Base-by-base conservation (phyloP, 1,140 invertebrate species). In the Apis florea region DNA sequence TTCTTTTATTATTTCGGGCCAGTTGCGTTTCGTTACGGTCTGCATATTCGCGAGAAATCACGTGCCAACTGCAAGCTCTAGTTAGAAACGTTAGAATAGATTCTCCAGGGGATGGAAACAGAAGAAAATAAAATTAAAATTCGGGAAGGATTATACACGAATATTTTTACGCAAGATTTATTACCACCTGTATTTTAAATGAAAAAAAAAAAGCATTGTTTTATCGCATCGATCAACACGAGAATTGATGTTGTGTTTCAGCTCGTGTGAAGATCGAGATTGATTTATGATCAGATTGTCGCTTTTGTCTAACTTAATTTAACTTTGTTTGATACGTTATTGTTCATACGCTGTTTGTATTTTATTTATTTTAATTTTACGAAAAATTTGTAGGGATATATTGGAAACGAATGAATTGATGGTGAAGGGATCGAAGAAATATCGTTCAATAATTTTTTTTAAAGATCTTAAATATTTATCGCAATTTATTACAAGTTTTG, bases 1-100 rank as follows among this genome's bases (percentile, higher is more conserved):
- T 31, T 40, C 21, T 72, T 79, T 72, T 72, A 72, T 79, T 72
- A 79, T 72, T 79, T 72, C 26, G 56, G 58, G 64, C 17, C 17
- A 21, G 66, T 79, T 72, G 58, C 68, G 47, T 79, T 64, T 64
- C 59, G 58, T 49, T 79, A 56, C 49, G 68, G 59, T 64, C 51
- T 26, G 51, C 58, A 26, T 79, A 56, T 49, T 72, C 68, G 51
- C 31, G 49, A 72, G 56, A 79, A 72, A 79, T 79, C 58, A 49
- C 68, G 26, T 21, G 68, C 26, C 58, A 64, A 54, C 58, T 56
- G 68, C 31, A 51, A 64, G 10, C 26, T 71, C 21, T 15, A 31
- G 15, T 40, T 63, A 10, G 26, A 26, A 72, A 54, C 31, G 21
- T 10, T 47, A 11, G 58, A 5, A 15, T 12, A 17, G 15, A 15